Conservation (phyloP, 2,888 invertebrate genomes). For the Enchytraeus crypticus region DNA sequence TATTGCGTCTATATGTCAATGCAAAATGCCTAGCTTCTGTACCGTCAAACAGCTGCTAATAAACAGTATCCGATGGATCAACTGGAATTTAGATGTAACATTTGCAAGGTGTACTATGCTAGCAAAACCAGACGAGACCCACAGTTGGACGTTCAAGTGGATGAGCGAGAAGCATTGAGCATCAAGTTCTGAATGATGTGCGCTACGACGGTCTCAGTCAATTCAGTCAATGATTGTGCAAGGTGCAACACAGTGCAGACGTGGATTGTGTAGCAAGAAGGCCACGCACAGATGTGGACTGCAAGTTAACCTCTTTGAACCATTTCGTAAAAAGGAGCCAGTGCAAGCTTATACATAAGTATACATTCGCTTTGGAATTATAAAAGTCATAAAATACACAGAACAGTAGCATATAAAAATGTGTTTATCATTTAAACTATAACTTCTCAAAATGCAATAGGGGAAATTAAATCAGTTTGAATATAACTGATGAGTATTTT, state of each 20-base stretch:
- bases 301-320: no score
- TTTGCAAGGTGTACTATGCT: background rate
- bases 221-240: background rate
- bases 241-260: background rate
- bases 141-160: background rate
- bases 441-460: no score
- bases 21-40: background rate
- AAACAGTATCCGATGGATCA: background rate
- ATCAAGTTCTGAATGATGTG: background rate
- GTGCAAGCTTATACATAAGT: no score
- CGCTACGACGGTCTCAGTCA: background rate
- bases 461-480: no score
- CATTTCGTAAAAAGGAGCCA: no score
- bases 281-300: no score
- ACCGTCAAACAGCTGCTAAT: background rate
- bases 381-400: no score
- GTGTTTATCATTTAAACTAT: no score
- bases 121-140: background rate
- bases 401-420: no score
- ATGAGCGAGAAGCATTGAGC: background rate
- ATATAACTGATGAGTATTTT: no score
- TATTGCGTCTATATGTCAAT: background rate
- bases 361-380: no score
- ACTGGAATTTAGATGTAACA: background rate
- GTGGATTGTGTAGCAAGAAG: background rate